Base-by-base conservation (phyloP, 1,140 invertebrate genomes). In the Drosophila ohnishii region DNA sequence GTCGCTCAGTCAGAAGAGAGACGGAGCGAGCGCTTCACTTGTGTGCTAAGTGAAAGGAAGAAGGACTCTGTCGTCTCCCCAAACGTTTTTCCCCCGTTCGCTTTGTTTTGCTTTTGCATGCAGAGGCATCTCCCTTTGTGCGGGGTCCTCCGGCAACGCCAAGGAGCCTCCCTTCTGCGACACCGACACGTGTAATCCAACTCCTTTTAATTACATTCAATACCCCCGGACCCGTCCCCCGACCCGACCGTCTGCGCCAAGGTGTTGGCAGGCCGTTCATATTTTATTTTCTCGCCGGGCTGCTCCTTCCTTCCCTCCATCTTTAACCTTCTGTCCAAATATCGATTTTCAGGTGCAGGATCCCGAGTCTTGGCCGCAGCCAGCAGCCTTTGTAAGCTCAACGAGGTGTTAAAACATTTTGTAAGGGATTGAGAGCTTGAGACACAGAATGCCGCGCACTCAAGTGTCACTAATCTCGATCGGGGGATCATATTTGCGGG, bases 201-300 rank as follows among this genome's bases (percentile, higher is more conserved):
- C 83, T 87, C 87, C 75, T 67, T 87, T 90, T 87, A 90, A 87
- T 88, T 90, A 90, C 87, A 90, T 90, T 83, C 79, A 83, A 77
- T 77, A 81, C 78, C 75, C 61, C 47, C 25, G 22, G 9, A 28
- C 61, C 48, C 16, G 11, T 34, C 61, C 48, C 16, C 35, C n/a
- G 40, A 5, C 25, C 32, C 48, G 48, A 35, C 42, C 42, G 50
- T 69, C 44, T 39, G 32, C 56, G 28, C 34, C 64, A 70, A 77
- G 75, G 75, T 77, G 75, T 77, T 77, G 75, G 74, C 64, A 77
- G 75, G 30, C 75, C 69, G 47, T 48, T 59, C 60, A 39, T 59
- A 28, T 64, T 42, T 50, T 64, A 16, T 34, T 25, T 34, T 56
- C n/a, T 53, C n/a, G 30, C n/a, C 32, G 19, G 32, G 2, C 22